Percentiles rank a stretch among this genome's conserved stretches.
Conservation (phyloP, 1,140 invertebrate genomes). For the Drosophila eugracilis region DNA sequence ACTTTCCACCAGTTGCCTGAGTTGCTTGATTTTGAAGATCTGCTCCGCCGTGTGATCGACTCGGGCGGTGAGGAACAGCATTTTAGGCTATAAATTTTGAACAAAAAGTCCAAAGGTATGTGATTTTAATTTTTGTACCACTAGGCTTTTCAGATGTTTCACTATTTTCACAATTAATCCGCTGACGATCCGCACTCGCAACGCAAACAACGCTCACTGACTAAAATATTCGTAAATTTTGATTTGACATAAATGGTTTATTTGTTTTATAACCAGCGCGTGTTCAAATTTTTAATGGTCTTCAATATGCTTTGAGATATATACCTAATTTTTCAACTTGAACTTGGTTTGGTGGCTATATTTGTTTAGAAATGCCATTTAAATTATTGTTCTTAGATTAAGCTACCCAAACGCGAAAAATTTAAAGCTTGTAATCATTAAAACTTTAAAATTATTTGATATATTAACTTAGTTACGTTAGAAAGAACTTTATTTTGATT, state of each 20-base stretch:
- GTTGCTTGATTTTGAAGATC: constrained; percentile 64
- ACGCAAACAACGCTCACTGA: constrained; percentile 55
- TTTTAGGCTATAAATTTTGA: constrained; percentile 30
- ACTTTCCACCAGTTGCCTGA: constrained; percentile 69
- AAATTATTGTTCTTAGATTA: neutral
- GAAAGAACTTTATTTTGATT: too few relatives aligned
- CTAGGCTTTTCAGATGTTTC: constrained; percentile 7
- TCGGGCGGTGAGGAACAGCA: constrained; percentile 49
- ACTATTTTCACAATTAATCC: constrained; percentile 30
- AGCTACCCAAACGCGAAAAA: too few relatives aligned
- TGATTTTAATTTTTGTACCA: constrained; percentile 2
- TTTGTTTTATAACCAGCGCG: constrained; percentile 55
- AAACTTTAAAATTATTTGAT: too few relatives aligned
- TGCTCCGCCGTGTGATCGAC: constrained; percentile 54
- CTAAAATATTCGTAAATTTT: constrained; percentile 43
- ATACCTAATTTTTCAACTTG: constrained; percentile 19
- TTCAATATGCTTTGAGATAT: constrained; percentile 2
- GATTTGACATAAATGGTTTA: constrained; percentile 56
- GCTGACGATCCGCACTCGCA: constrained; percentile 53
- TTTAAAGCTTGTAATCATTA: too few relatives aligned
- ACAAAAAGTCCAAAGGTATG: constrained; percentile 3
- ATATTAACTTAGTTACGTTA: too few relatives aligned
- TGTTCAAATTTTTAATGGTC: constrained; percentile 55
- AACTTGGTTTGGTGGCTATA: constrained; percentile 15
- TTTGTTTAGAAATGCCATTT: neutral